Percentiles rank a stretch among this genome's conserved stretches.
These are phyloP conservation scores for Apeira syringaria DNA, from an alignment of 2,888 invertebrate genomes.

Conservation along the genomic window DNA sequence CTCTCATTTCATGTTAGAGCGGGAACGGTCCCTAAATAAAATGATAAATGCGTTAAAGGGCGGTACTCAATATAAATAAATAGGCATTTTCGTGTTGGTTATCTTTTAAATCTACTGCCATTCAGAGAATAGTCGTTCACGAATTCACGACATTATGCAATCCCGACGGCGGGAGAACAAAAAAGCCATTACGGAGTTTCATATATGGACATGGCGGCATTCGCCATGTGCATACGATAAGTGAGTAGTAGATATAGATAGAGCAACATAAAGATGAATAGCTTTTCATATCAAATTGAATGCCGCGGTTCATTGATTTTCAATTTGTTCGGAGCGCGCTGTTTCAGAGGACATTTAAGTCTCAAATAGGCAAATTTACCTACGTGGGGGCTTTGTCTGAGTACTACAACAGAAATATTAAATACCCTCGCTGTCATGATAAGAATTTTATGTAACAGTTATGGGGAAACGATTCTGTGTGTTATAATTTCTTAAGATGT, in stretches of 20 bases:
- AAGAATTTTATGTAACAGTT: too few relatives aligned
- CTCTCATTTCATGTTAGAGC: slow-evolving; percentile 13
- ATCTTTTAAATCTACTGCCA: slow-evolving; percentile 22
- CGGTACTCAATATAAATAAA: slow-evolving; percentile 19
- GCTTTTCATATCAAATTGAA: slow-evolving; percentile 73
- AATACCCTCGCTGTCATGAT: too few relatives aligned
- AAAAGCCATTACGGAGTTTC: slow-evolving; percentile 43
- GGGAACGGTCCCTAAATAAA: slow-evolving; percentile 9
- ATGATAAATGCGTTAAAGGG: slow-evolving; percentile 24
- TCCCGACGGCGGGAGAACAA: slow-evolving; percentile 26
- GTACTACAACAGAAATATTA: too few relatives aligned
- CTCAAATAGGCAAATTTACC: slow-evolving; percentile 53
- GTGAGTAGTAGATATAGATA: slow-evolving; percentile 25
- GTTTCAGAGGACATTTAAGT: slow-evolving; percentile 44
- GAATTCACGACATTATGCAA: slow-evolving; percentile 25
- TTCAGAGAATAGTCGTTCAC: slow-evolving; percentile 15
- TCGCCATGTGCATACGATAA: slow-evolving; percentile 32
- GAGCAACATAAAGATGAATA: slow-evolving; percentile 56
- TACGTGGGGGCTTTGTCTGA: not conserved
- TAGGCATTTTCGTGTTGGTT: slow-evolving; percentile 22
- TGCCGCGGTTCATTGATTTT: slow-evolving; percentile 77
- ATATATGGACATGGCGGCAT: slow-evolving; percentile 32
- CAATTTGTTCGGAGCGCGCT: slow-evolving; percentile 69
- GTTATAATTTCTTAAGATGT: too few relatives aligned
- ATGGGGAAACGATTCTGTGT: too few relatives aligned